A percentile compares a stretch with the other conserved stretches of the same genome.
phyloP scores from a whole-genome alignment of 1,140 invertebrate species.

The Pygmarrhopalites habei region DNA sequence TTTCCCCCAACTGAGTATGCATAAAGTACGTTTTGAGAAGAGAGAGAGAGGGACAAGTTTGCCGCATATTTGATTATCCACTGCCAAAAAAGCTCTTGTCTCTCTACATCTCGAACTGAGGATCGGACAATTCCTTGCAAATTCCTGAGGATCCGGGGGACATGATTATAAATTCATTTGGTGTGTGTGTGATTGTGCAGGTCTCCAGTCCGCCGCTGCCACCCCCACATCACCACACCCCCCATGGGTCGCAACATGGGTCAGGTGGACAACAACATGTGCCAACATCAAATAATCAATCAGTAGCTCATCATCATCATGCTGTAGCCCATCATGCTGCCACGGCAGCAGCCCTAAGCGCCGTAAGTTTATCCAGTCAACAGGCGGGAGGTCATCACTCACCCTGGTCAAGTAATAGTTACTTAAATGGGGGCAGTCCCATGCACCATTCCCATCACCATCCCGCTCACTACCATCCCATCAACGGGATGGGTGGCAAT shows the following conservation, averaged over 20 bases:
- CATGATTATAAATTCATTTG: no score
- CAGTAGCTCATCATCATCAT: conserved; percentile 19
- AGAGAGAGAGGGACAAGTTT: no score
- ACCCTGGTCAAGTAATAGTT: conserved; percentile 44
- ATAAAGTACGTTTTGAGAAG: no score
- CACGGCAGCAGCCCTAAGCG: conserved; percentile 39
- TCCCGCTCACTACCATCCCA: conserved; percentile 47
- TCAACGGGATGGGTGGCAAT: conserved; percentile 45
- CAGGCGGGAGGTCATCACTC: conserved; percentile 47
- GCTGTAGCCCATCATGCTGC: conserved; percentile 24
- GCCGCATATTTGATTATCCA: no score
- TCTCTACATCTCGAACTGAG: no score
- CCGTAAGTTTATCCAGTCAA: conserved; percentile 27
- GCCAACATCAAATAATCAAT: conserved; percentile 28
- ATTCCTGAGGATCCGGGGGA: no score
- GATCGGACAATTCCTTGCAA: no score
- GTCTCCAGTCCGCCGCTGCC: conserved; percentile 36
- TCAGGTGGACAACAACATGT: conserved; percentile 21
- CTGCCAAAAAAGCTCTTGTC: no score
- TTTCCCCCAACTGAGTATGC: no score
- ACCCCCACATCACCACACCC: conserved; percentile 41
- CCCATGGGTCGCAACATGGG: conserved; percentile 22
- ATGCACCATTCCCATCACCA: conserved; percentile 58
- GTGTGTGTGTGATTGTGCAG: not conserved
- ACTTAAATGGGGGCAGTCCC: conserved; percentile 42